Conservation (phyloP, 37 sponge, comb jelly and placozoan species). For the Amphimedon queenslandica region DNA sequence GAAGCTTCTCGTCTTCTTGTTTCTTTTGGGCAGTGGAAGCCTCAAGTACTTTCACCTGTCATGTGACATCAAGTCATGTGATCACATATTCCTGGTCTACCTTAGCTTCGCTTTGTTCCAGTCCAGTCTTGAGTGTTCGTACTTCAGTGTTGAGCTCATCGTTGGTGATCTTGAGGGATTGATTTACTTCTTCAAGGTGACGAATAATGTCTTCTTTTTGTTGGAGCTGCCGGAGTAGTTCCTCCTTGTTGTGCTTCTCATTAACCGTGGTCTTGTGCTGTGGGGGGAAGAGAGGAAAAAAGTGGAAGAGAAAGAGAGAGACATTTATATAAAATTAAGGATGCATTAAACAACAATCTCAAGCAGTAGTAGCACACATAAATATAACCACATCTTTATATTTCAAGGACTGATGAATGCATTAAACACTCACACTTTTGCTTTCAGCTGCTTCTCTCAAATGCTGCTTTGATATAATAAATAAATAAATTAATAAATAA, state of each 20-base stretch:
- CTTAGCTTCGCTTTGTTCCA: constrained; percentile 12
- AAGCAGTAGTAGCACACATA: too few relatives aligned
- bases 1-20: neutral
- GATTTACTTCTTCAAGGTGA: constrained; percentile 56
- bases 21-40: neutral
- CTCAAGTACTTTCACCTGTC: neutral
- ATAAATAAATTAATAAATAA: too few relatives aligned
- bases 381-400: too few relatives aligned
- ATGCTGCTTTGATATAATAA: too few relatives aligned
- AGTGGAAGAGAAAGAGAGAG: neutral
- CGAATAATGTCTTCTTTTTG: constrained; percentile 51
- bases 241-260: neutral
- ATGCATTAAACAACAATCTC: too few relatives aligned
- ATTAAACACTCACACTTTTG: too few relatives aligned
- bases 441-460: too few relatives aligned
- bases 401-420: too few relatives aligned
- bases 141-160: constrained; percentile 48
- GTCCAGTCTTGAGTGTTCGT: constrained; percentile 13
- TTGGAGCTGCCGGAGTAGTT: constrained; percentile 3
- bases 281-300: neutral
- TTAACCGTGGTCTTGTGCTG: neutral
- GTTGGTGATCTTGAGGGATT: constrained; percentile 46
- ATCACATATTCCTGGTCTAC: neutral
- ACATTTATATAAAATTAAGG: neutral
- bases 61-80: neutral